These are phyloP conservation scores for Ophiodon elongatus DNA, from an alignment of 2,113 vertebrate species.

Conservation along the genomic window DNA sequence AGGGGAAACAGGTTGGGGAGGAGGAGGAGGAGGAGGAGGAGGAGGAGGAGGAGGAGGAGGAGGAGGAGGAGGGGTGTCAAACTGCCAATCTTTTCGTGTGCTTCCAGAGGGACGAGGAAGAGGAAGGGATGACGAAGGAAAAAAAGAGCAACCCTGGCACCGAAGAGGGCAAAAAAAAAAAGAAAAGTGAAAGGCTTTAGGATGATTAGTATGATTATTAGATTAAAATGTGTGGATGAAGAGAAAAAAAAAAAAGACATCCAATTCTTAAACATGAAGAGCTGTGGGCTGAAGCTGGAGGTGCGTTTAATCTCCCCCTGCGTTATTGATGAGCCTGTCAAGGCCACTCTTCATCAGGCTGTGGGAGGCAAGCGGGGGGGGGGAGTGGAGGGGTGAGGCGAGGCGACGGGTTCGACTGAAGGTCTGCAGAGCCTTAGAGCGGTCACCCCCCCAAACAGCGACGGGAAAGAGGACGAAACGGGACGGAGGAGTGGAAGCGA, in stretches of 20 bases:
- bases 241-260: conserved; percentile 4
- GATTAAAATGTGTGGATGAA: conserved; percentile 1
- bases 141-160: not conserved
- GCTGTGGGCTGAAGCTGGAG: conserved; percentile 30
- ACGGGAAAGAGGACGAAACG: conserved; percentile 13
- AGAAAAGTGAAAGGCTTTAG: not conserved
- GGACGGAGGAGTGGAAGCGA: conserved; percentile 38
- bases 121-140: not conserved
- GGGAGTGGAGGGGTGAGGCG: conserved; percentile 24
- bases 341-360: conserved; percentile 64
- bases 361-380: conserved; percentile 27
- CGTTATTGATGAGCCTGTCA: conserved; percentile 79
- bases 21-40: not conserved
- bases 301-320: conserved; percentile 55
- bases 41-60: not conserved
- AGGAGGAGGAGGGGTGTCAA: not conserved
- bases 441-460: conserved; percentile 28
- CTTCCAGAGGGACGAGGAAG: not conserved
- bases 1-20: not conserved
- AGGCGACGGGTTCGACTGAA: conserved; percentile 55
- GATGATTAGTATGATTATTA: not conserved
- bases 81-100: not conserved
- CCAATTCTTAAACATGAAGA: conserved; percentile 44
- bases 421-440: conserved; percentile 56
- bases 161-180: not conserved